Conservation (phyloP, 2,888 invertebrate genomes). For the Nomada ruficornis region DNA sequence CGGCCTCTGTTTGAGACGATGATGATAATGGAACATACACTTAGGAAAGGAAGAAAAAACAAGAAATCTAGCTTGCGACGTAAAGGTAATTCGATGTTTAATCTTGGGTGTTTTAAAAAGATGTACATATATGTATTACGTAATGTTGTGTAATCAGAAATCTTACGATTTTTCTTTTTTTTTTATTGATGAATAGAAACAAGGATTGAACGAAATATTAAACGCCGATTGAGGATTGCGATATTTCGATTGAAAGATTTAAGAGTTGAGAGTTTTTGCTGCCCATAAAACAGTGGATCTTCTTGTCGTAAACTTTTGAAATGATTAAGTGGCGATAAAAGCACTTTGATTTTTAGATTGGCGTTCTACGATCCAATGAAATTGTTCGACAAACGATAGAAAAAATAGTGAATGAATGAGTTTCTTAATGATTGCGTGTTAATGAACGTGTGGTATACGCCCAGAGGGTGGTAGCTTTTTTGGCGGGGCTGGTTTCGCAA, state of each 20-base stretch:
- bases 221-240: no score
- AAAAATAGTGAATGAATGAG: not conserved
- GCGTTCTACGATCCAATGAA: not conserved
- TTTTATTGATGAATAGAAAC: no score
- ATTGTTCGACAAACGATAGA: not conserved
- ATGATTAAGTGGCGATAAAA: slow-evolving; percentile 21
- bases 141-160: not conserved
- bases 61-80: no score
- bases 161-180: not conserved
- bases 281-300: slow-evolving; percentile 38
- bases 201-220: no score
- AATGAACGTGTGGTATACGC: no score
- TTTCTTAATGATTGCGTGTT: no score
- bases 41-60: no score
- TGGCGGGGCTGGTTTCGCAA: not conserved
- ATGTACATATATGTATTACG: no score
- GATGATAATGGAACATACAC: no score
- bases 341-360: slow-evolving; percentile 13
- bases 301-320: slow-evolving; percentile 49
- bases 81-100: no score
- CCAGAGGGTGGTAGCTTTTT: not conserved
- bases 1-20: no score
- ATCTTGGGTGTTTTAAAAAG: no score
- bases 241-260: slow-evolving; percentile 54
- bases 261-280: slow-evolving; percentile 30